Percentiles rank a stretch among this genome's conserved stretches.
Evolutionary conservation across 2,113 vertebrate genomes (phyloP).

Genomic region (Thomomys bottae): DNA sequence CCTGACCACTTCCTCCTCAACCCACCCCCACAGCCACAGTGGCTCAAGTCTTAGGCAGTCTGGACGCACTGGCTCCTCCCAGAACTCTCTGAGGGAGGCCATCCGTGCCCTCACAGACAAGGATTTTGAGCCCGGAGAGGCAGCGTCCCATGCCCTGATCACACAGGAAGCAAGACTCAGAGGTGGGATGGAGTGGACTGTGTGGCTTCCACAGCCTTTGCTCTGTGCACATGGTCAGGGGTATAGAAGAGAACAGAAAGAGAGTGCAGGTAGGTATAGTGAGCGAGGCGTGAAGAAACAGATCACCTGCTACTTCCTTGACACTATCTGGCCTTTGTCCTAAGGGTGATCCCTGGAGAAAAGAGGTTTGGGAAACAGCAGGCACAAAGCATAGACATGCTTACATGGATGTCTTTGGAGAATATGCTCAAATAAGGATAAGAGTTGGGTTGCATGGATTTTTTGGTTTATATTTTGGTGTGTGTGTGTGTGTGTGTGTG

Average conservation of each 20-base stretch:
- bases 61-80: not conserved
- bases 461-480: not conserved
- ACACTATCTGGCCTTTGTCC: not conserved
- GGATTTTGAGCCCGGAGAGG: not conserved
- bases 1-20: slow-evolving; percentile 54
- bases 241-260: not conserved
- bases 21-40: not conserved
- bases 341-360: not conserved
- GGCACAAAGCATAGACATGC: accelerated
- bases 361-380: not conserved
- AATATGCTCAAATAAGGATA: not conserved
- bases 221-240: accelerated
- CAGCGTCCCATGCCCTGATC: not conserved
- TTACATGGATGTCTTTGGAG: not conserved
- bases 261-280: accelerated
- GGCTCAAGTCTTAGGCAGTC: not conserved
- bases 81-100: not conserved
- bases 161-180: not conserved
- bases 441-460: not conserved
- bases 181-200: not conserved
- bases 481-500: not conserved
- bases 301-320: not conserved
- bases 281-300: not conserved
- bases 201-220: not conserved
- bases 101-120: not conserved